These are phyloP conservation scores for Eupeodes luniger DNA, from an alignment of 2,888 invertebrate genomes.

Conservation along the genomic window DNA sequence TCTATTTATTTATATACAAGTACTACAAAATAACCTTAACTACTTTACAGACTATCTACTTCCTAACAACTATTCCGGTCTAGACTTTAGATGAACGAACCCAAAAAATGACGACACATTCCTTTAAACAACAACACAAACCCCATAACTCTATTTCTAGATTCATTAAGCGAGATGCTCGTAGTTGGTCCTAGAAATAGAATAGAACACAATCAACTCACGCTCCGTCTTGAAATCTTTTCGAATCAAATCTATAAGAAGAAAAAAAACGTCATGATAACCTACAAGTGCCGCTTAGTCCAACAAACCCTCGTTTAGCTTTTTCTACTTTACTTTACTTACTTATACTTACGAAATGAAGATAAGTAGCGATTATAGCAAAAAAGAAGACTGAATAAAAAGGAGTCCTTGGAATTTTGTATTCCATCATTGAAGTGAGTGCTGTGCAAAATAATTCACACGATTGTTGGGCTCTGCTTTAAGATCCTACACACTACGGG, in stretches of 20 bases:
- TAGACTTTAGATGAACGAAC: slow-evolving; percentile 35
- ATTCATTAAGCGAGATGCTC: slow-evolving; percentile 36
- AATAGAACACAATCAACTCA: slow-evolving; percentile 38
- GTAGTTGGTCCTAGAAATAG: slow-evolving; percentile 58
- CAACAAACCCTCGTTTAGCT: slow-evolving; percentile 23
- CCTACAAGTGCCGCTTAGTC: slow-evolving; percentile 9
- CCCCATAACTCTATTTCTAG: slow-evolving; percentile 45
- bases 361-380: background rate
- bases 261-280: background rate
- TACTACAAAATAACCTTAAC: background rate
- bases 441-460: slow-evolving; percentile 75
- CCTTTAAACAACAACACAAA: background rate
- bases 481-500: slow-evolving; percentile 54
- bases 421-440: slow-evolving; percentile 67
- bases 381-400: background rate
- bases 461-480: slow-evolving; percentile 35
- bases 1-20: no score
- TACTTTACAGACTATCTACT: background rate
- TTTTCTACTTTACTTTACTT: slow-evolving; percentile 11
- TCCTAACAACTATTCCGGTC: slow-evolving; percentile 22
- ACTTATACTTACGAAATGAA: background rate
- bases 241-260: background rate
- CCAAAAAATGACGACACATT: slow-evolving; percentile 64
- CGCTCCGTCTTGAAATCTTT: slow-evolving; percentile 6
- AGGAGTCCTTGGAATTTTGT: slow-evolving; percentile 67